Conservation (phyloP, 2,113 vertebrate genomes). For the Ciconia boyciana region DNA sequence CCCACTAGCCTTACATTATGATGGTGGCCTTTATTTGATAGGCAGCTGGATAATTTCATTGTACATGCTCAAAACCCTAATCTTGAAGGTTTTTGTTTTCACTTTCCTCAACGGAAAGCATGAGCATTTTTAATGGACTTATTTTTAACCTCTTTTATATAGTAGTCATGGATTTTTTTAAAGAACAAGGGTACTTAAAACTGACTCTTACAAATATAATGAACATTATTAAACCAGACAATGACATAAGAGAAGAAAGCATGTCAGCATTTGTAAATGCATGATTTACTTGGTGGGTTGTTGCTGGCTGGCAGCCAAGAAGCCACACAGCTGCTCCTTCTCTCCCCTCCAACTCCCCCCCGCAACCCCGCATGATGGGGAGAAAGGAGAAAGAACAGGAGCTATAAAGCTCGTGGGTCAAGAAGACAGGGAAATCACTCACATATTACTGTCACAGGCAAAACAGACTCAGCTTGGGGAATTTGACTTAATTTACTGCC, state of each 20-base stretch:
- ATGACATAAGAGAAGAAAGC: neutral
- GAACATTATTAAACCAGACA: neutral
- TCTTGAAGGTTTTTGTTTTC: neutral
- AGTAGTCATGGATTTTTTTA: neutral
- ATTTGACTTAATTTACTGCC: neutral
- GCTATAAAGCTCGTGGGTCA: neutral
- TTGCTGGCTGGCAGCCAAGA: neutral
- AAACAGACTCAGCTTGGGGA: neutral
- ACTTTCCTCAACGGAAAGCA: neutral
- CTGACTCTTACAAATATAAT: neutral
- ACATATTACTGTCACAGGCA: neutral
- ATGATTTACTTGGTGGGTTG: neutral
- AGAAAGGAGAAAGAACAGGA: neutral
- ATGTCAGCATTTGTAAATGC: neutral
- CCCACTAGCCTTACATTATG: neutral
- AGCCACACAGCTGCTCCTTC: fast-evolving
- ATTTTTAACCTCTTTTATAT: neutral
- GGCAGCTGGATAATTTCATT: neutral
- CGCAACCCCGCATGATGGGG: neutral
- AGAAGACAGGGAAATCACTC: neutral
- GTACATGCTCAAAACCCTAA: neutral
- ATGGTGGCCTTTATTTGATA: neutral
- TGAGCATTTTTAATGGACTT: neutral
- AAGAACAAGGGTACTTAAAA: neutral
- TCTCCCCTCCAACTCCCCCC: neutral